A percentile compares a stretch with the other conserved stretches of the same genome.
These are phyloP conservation scores for Herpetotheres cachinnans DNA, from an alignment of 2,113 vertebrate genomes.

Conservation along the genomic window DNA sequence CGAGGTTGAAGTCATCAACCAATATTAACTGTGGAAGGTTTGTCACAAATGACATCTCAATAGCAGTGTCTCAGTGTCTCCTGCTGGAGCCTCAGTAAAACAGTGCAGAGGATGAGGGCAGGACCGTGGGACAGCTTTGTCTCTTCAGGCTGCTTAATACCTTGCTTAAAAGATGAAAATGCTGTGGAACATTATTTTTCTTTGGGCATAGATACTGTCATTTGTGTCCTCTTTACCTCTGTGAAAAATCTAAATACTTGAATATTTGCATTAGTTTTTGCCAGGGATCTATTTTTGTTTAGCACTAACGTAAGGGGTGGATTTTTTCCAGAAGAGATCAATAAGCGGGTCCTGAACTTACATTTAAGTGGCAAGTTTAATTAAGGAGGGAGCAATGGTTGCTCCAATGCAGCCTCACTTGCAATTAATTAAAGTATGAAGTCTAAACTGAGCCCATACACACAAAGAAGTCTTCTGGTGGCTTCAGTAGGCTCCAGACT, in stretches of 20 bases:
- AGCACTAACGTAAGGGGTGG: not conserved
- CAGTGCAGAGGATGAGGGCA: not conserved
- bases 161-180: not conserved
- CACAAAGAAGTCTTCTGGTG: not conserved
- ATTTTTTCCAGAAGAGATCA: not conserved
- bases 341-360: not conserved
- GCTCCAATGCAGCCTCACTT: not conserved
- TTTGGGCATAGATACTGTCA: rapidly evolving
- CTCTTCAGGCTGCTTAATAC: not conserved
- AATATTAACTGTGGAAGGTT: not conserved
- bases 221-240: not conserved
- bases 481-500: not conserved
- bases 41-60: not conserved
- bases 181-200: rapidly evolving
- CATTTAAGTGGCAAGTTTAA: not conserved
- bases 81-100: not conserved
- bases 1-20: constrained; percentile 1
- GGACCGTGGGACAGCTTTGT: not conserved
- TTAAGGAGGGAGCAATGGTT: not conserved
- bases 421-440: not conserved
- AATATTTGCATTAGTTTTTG: not conserved
- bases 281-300: not conserved
- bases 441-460: rapidly evolving
- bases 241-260: not conserved
- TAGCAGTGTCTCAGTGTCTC: not conserved